Evolutionary conservation across 2,797 vertebrate species (phyloP), one percentile per base, ranked within the genome.

Genomic region (Xiphophorus birchmanni): DNA sequence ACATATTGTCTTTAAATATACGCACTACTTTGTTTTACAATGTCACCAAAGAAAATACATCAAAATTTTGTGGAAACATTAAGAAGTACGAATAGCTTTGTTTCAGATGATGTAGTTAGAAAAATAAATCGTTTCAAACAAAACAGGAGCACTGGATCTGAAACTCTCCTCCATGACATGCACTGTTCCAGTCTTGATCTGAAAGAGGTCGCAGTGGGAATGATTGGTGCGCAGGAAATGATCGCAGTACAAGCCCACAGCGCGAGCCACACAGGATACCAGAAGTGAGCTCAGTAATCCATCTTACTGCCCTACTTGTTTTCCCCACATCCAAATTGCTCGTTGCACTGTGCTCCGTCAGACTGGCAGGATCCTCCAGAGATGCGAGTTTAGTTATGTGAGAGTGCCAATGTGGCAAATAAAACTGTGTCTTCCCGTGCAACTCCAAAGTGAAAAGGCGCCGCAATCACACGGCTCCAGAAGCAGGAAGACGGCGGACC

Each of bases 271-370:
- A 78, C 85, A 87, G 86, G 86, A 92, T 88, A 87, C 75, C 83
- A 77, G 87, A 89, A 84, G 73, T 74, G 72, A 80, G 50, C 78
- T 80, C n/a, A 2, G 83, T 84, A 88, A 93, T 93, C 82, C 88
- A 88, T 92, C 84, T 88, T 72, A 29, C 77, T 86, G 88, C 82
- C 92, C 87, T 85, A 87, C 83, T 93, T 88, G 86, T 82, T 84
- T 32, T 75, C 54, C 71, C 74, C 63, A 81, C 80, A 48, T 82
- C 73, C 60, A 82, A 65, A 13, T 26, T 56, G 77, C 50, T 74
- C 71, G 17, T 45, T 54, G 73, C 47, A 17, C 74, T 83, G 83
- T 56, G 29, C 82, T 81, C 60, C 76, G 69, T 81, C 35, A 82
- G 80, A 84, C 80, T 82, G 86, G 81, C 87, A 82, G 84, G 73